A percentile compares a stretch with the other conserved stretches of the same genome.
Evolutionary conservation across 1,140 invertebrate species (phyloP).

Genomic region (Catajapyx aquilonaris): DNA sequence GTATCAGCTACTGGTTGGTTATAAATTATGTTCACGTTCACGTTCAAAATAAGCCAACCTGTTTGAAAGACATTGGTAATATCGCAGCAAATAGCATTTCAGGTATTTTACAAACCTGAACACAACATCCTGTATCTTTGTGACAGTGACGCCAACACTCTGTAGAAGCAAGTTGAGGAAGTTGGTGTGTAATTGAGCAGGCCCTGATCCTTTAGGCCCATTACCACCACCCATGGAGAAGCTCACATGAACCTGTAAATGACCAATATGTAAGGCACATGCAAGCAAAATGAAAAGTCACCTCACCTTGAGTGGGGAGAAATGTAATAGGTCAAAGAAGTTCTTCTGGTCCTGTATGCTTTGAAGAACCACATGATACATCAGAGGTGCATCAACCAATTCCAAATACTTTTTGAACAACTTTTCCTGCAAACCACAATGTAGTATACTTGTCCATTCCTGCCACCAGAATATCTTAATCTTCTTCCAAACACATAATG

Average conservation of each 20-base stretch:
- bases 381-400: conserved; percentile 35
- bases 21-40: conserved; percentile 70
- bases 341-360: conserved; percentile 61
- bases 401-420: conserved; percentile 37
- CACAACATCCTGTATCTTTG: conserved; percentile 95
- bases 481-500: too few relatives aligned
- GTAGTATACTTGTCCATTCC: too few relatives aligned
- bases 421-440: conserved; percentile 30
- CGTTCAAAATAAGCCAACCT: conserved; percentile 90
- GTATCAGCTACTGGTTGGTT: conserved; percentile 60
- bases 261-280: conserved; percentile 10
- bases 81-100: neutral
- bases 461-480: conserved; percentile 1
- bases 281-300: conserved; percentile 3
- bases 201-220: conserved; percentile 17
- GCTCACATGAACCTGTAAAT: conserved; percentile 46
- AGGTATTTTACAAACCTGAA: conserved; percentile 51
- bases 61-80: conserved; percentile 14
- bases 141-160: conserved; percentile 85
- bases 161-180: conserved; percentile 69
- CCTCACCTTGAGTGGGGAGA: conserved; percentile 85
- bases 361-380: conserved; percentile 32
- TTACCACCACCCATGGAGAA: conserved; percentile 49
- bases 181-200: conserved; percentile 19
- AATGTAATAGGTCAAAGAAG: conserved; percentile 88